Base-by-base conservation (phyloP, 2,888 invertebrate species). In the Drosophila basisetae region DNA sequence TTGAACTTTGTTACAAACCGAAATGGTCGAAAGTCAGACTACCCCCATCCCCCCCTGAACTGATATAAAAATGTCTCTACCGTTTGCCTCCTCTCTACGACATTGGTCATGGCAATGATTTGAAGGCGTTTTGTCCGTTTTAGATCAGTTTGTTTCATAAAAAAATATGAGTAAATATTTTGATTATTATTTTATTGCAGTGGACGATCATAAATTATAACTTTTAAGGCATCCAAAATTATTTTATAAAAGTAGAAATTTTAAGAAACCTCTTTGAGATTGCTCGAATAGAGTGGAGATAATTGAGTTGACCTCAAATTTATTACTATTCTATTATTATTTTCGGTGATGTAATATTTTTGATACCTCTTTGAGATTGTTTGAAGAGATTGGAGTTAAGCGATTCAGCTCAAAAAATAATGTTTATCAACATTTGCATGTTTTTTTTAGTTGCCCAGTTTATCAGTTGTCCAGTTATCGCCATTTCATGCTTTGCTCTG, bases 401-500 rank as follows among this genome's bases (percentile, higher is more conserved):
- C 18, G 4, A 18, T 18, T 39, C 18, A 39, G 11, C 4, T 1
- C 2, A 4, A 4, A 0, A 4, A 4, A 13, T 16, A 16, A 16
- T 22, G 16, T 73, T 66, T 56, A 59, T 25, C 30, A 68, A 68
- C 78, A 89, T 88, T 78, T 78, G n/a, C n/a, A n/a, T n/a, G n/a
- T 58, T 43, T 71, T 56, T 63, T 43, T 63, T 43, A 49, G 59
- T 4, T 78, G 52, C 43, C 50, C 80, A 30, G 58, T 58, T 58
- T 58, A 30, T 41, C 58, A 52, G 72, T 68, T 81, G 70, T 52
- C 67, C 81, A 81, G 78, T 78, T 80, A 80, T 71, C 63, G 81
- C 81, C 78, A 79, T 73, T 78, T 82, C 82, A 78, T 81, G 78
- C 78, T 78, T 73, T 78, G 58, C 30, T 68, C 83, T 35, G 2